Percentiles rank a stretch among this genome's conserved stretches.
These are phyloP conservation scores for Grus americana DNA, from an alignment of 2,113 vertebrate species.

Conservation along the genomic window DNA sequence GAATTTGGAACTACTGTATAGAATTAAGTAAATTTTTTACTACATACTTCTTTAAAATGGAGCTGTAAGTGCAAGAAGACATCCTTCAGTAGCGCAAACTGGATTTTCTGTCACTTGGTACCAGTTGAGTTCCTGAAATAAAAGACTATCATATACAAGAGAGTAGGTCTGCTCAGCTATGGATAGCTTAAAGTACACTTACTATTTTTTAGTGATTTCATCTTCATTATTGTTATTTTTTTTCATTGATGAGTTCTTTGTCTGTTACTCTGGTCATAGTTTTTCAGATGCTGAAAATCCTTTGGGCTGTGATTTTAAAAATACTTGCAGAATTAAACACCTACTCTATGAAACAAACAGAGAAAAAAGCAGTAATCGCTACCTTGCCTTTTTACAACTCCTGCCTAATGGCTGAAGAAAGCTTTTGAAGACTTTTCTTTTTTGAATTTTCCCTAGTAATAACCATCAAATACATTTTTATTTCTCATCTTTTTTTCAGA, in stretches of 20 bases:
- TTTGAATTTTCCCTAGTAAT: neutral
- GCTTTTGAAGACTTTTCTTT: neutral
- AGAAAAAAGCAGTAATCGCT: accelerated
- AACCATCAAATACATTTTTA: neutral
- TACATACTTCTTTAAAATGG: neutral
- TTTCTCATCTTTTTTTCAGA: neutral
- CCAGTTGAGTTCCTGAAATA: neutral
- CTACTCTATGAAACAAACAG: neutral
- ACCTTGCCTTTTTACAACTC: neutral
- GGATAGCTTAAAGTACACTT: neutral
- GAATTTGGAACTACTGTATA: neutral
- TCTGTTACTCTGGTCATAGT: neutral
- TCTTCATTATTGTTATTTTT: neutral
- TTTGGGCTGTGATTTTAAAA: neutral
- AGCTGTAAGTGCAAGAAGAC: neutral
- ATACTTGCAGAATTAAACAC: neutral
- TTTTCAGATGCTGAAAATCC: neutral
- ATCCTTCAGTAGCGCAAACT: neutral
- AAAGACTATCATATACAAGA: neutral
- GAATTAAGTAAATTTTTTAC: neutral
- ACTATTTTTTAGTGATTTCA: neutral
- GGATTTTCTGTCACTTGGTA: neutral
- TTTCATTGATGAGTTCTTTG: neutral
- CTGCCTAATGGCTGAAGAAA: neutral
- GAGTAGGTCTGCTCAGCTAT: neutral